A percentile compares a stretch with the other conserved stretches of the same genome.
Evolutionary conservation across 1,140 invertebrate genomes (phyloP).

Genomic region (Orchesella cincta): DNA sequence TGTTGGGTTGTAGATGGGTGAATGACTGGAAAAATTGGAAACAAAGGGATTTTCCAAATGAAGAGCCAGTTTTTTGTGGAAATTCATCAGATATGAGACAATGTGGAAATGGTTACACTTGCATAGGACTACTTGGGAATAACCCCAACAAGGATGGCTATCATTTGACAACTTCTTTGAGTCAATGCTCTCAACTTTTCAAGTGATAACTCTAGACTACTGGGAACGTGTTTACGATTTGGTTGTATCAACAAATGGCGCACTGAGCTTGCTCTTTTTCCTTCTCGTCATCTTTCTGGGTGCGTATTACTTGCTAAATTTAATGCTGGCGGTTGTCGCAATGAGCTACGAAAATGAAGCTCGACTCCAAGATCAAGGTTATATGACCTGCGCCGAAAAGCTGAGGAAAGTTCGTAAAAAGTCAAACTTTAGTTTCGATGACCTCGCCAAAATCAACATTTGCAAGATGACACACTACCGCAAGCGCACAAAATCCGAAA

Average conservation of each 20-base stretch:
- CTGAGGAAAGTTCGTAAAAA: conserved; percentile 70
- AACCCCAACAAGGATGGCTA: conserved; percentile 89
- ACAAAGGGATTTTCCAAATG: conserved; percentile 45
- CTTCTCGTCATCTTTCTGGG: conserved; percentile 90
- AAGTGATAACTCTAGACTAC: conserved; percentile 85
- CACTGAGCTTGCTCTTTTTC: conserved; percentile 86
- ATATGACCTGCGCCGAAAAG: conserved; percentile 33
- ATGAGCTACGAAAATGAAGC: conserved; percentile 89
- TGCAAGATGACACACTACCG: neutral
- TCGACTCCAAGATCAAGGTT: conserved; percentile 74
- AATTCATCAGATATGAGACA: conserved; percentile 61
- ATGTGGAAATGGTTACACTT: conserved; percentile 74
- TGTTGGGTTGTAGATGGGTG: no score
- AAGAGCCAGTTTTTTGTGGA: conserved; percentile 48
- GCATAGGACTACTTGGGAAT: conserved; percentile 74
- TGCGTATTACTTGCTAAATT: conserved; percentile 87
- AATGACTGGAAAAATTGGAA: conserved; percentile 46
- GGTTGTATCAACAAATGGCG: conserved; percentile 82
- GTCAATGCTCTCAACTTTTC: conserved; percentile 90
- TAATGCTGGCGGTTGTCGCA: conserved; percentile 88
- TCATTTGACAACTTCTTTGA: conserved; percentile 91
- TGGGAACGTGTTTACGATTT: conserved; percentile 93
- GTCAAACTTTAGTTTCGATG: conserved; percentile 84
- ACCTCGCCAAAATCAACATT: conserved; percentile 67
- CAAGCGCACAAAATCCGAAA: conserved; percentile 17